phyloP scores from a whole-genome alignment of 2,888 invertebrate genomes.

The Caenorhabditis uteleia region DNA sequence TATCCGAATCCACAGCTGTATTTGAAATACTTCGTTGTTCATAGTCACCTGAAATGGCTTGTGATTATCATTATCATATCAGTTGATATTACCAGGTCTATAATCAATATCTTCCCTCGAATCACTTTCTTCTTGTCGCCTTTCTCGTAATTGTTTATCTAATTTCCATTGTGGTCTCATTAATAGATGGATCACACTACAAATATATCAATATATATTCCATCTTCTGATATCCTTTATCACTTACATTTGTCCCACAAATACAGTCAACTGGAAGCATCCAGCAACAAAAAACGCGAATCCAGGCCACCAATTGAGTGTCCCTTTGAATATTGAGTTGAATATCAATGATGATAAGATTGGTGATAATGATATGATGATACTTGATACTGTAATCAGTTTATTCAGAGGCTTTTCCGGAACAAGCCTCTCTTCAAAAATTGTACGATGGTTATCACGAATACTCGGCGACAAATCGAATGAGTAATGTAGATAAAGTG shows the following conservation, averaged over 20 bases:
- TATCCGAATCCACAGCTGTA: constrained; percentile 45
- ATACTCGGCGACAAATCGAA: too few relatives aligned
- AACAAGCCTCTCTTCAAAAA: too few relatives aligned
- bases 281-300: constrained; percentile 62
- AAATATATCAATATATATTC: too few relatives aligned
- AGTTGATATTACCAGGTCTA: constrained; percentile 2
- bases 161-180: constrained; percentile 55
- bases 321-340: constrained; percentile 59
- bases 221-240: not conserved
- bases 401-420: not conserved
- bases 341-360: constrained; percentile 57
- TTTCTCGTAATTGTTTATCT: constrained; percentile 30
- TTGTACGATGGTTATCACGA: too few relatives aligned
- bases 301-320: constrained; percentile 62
- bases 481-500: too few relatives aligned
- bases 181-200: constrained; percentile 48
- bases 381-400: constrained; percentile 34
- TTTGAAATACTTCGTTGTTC: constrained; percentile 48
- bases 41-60: not conserved
- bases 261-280: constrained; percentile 45
- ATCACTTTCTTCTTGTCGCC: constrained; percentile 16
- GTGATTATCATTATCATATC: not conserved
- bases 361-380: constrained; percentile 61
- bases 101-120: constrained; percentile 17
- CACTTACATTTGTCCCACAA: constrained; percentile 55